phyloP scores from a whole-genome alignment of 1,140 invertebrate species.

The Tetranychus urticae region DNA sequence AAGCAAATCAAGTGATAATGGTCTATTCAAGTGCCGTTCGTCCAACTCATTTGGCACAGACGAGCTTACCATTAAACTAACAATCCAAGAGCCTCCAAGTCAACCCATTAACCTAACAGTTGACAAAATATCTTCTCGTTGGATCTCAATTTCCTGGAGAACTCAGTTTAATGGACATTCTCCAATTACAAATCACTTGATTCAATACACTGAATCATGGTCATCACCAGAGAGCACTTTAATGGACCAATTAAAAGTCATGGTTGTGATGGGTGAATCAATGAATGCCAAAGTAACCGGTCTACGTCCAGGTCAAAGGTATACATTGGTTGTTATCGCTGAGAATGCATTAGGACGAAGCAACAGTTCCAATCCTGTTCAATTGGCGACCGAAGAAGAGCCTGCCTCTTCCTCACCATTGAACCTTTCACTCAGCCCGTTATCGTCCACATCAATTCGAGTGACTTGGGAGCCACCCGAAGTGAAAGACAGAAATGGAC shows the following conservation, averaged over 20 bases:
- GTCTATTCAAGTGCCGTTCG: conserved; percentile 74
- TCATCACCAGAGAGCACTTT: neutral
- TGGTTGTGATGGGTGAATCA: neutral
- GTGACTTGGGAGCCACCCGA: conserved; percentile 35
- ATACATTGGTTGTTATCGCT: conserved; percentile 64
- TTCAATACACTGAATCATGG: conserved; percentile 14
- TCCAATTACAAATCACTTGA: conserved; percentile 25
- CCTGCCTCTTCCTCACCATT: conserved; percentile 44
- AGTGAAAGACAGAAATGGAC: conserved; percentile 1
- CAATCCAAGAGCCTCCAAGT: conserved; percentile 41
- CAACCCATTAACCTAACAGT: conserved; percentile 18
- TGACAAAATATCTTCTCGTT: conserved; percentile 24
- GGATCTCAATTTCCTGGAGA: conserved; percentile 40
- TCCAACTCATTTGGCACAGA: conserved; percentile 85
- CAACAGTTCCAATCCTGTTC: conserved; percentile 55
- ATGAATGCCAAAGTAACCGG: conserved; percentile 21
- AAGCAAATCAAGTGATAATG: conserved; percentile 46
- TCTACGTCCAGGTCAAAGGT: conserved; percentile 57
- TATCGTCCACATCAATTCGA: conserved; percentile 46
- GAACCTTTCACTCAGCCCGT: conserved; percentile 37
- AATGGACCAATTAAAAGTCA: neutral
- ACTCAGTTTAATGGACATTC: conserved; percentile 53
- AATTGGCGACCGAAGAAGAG: conserved; percentile 57
- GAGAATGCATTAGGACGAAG: conserved; percentile 40
- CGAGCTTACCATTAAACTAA: conserved; percentile 81